Evolutionary conservation across 1,140 invertebrate species (phyloP).

Genomic region (Halyomorpha halys): DNA sequence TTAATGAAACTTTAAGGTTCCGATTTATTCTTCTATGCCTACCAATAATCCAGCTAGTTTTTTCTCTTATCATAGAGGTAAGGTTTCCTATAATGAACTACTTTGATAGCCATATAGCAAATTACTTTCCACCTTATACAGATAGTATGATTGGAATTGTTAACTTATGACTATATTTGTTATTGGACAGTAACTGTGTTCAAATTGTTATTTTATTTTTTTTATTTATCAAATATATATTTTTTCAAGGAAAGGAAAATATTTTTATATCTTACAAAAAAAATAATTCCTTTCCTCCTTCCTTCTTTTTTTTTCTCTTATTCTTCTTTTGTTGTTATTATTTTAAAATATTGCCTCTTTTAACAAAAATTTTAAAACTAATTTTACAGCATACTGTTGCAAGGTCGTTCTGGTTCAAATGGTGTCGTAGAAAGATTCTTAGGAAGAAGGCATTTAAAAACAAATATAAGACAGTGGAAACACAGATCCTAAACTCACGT

Average conservation of each 20-base stretch:
- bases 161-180: too few species aligned
- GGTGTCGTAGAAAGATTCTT: slow-evolving; percentile 32
- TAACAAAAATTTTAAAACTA: too few species aligned
- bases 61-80: slow-evolving; percentile 37
- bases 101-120: too few species aligned
- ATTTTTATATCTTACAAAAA: neutral
- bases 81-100: slow-evolving; percentile 17
- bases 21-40: slow-evolving; percentile 34
- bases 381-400: slow-evolving; percentile 33
- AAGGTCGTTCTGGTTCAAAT: slow-evolving; percentile 35
- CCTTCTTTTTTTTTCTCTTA: too few species aligned
- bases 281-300: neutral
- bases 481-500: slow-evolving; percentile 18
- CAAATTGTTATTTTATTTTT: neutral
- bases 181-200: too few species aligned
- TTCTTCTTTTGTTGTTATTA: too few species aligned
- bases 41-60: slow-evolving; percentile 33
- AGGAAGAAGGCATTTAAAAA: slow-evolving; percentile 35
- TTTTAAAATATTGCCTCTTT: too few species aligned
- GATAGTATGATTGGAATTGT: too few species aligned
- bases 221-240: slow-evolving; percentile 1
- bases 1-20: slow-evolving; percentile 31
- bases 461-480: slow-evolving; percentile 35
- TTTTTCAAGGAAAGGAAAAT: neutral
- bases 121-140: too few species aligned